phyloP scores from a whole-genome alignment of 2,888 invertebrate species.

The Acanthoscelides obtectus region DNA sequence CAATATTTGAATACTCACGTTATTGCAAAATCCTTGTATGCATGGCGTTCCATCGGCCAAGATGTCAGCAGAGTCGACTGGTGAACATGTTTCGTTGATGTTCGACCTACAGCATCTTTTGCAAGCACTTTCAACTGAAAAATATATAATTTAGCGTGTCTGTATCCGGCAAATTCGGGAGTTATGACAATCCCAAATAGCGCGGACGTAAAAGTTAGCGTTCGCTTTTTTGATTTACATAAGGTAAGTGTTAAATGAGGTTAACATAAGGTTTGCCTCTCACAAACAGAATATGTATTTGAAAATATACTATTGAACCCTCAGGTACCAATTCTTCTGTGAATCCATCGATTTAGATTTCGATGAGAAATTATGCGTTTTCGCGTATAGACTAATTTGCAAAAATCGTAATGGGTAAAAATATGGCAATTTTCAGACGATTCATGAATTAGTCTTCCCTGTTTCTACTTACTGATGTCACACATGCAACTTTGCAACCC shows the following conservation, averaged over 20 bases:
- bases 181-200: too few relatives aligned
- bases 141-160: neutral
- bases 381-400: neutral
- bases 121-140: slow-evolving; percentile 84
- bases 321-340: too few relatives aligned
- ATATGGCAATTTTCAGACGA: neutral
- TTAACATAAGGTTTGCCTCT: neutral
- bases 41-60: slow-evolving; percentile 93
- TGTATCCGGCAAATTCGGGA: too few relatives aligned
- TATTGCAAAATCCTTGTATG: slow-evolving; percentile 94
- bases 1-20: slow-evolving; percentile 51
- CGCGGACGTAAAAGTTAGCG: too few relatives aligned
- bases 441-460: too few relatives aligned
- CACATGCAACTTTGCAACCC: slow-evolving; percentile 95
- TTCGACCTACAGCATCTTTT: slow-evolving; percentile 90
- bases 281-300: neutral
- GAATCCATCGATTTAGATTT: too few relatives aligned
- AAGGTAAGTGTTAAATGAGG: too few relatives aligned
- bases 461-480: slow-evolving; percentile 72
- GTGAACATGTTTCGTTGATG: slow-evolving; percentile 87
- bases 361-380: neutral
- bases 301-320: too few relatives aligned
- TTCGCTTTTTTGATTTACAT: too few relatives aligned
- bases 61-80: slow-evolving; percentile 83
- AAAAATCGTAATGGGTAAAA: neutral